These are phyloP conservation scores for Aepyceros melampus DNA, from an alignment of 2,113 vertebrate species.

Conservation along the genomic window DNA sequence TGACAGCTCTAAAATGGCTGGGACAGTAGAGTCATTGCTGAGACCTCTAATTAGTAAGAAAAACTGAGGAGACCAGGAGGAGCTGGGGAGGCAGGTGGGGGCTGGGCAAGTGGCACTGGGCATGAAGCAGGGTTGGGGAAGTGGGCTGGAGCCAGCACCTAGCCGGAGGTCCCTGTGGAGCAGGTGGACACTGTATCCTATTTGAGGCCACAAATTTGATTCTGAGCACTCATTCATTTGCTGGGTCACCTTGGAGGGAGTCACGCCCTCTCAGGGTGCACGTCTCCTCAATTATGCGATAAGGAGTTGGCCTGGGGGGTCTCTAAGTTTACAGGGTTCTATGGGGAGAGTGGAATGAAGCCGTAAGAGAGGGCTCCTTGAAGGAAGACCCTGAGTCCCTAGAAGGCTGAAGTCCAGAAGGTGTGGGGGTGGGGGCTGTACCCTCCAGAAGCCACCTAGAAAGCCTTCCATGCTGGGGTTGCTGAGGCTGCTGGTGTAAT, in stretches of 20 bases:
- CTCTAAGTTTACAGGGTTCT: background rate
- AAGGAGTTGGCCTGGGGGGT: background rate
- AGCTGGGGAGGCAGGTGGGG: background rate
- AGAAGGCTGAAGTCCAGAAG: background rate
- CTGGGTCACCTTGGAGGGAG: background rate
- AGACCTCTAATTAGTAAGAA: constrained; percentile 70
- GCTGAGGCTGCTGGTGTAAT: background rate
- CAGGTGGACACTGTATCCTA: background rate
- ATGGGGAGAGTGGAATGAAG: background rate
- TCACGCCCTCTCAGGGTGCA: background rate
- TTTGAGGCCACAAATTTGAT: background rate
- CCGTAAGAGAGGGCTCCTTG: background rate
- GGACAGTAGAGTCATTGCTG: constrained; percentile 61
- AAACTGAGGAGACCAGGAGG: constrained; percentile 44
- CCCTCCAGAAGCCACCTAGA: background rate
- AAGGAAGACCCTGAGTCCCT: background rate
- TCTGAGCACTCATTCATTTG: background rate
- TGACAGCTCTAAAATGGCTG: constrained; percentile 64
- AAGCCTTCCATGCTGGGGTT: background rate
- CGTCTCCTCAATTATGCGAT: background rate
- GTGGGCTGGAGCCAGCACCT: background rate
- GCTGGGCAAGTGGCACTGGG: background rate
- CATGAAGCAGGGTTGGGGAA: background rate
- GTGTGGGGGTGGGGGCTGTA: background rate
- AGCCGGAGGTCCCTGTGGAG: background rate